These are phyloP conservation scores for Bellardia pandia DNA, from an alignment of 2,888 invertebrate genomes.

Conservation along the genomic window DNA sequence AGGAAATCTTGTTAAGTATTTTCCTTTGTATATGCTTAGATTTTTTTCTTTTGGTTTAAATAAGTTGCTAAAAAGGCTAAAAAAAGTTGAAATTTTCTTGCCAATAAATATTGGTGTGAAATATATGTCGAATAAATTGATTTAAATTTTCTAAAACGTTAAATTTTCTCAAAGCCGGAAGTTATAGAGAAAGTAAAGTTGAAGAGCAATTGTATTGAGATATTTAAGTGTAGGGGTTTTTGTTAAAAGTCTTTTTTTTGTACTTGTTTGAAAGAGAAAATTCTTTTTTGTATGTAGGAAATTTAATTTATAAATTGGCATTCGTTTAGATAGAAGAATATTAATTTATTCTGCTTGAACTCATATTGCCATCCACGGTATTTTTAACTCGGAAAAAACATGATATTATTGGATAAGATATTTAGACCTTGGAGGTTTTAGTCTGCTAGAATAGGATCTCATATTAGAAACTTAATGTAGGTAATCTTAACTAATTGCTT, in stretches of 20 bases:
- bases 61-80: neutral
- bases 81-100: constrained; percentile 11
- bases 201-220: neutral
- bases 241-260: neutral
- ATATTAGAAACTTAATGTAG: too few species aligned
- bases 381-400: too few species aligned
- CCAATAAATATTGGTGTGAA: constrained; percentile 53
- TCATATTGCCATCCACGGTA: too few species aligned
- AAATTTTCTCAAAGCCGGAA: constrained; percentile 7
- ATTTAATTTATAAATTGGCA: too few species aligned
- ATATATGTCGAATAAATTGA: constrained; percentile 49
- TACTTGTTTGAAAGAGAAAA: too few species aligned
- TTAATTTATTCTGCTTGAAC: too few species aligned
- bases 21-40: constrained; percentile 14
- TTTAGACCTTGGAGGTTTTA: too few species aligned
- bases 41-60: constrained; percentile 18
- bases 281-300: too few species aligned
- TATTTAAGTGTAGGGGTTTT: neutral
- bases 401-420: too few species aligned
- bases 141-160: constrained; percentile 21
- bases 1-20: constrained; percentile 63
- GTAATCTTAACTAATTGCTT: too few species aligned
- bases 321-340: too few species aligned
- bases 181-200: constrained; percentile 11
- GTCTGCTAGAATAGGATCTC: too few species aligned